Evolutionary conservation across 2,113 vertebrate species (phyloP), one percentile per base, ranked within the genome.

Genomic region (Ageneiosus marmoratus): DNA sequence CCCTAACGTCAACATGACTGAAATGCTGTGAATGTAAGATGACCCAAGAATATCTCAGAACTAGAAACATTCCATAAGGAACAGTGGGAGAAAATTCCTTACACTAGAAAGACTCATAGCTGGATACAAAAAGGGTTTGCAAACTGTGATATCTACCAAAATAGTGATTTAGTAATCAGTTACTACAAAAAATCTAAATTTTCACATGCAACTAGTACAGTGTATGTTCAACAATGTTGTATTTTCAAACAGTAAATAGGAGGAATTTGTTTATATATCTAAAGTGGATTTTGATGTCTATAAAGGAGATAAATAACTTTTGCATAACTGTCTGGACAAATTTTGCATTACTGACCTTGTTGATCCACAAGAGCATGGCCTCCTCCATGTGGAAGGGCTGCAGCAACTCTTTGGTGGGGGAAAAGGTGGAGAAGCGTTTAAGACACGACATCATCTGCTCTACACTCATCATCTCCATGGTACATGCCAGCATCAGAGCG

Each of bases 331-430:
- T 6, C 44, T 46, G n/a, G n/a, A n/a, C n/a, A n/a, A n/a, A n/a
- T n/a, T n/a, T n/a, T n/a, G n/a, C 6, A 0, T 0, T 50, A 58
- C 81, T 83, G 88, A 96, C 96, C 96, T 97, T 96, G 90, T 97
- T 97, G 83, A 97, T 94, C 96, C 96, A 97, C 92, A 97, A 96
- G 75, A 97, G 92, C 96, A 96, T 96, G 51, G 96, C 95, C 18
- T 97, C 96, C 88, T 96, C 96, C 1, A 96, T 88, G 89, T 96
- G 94, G 10, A 95, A 96, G 0, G 96, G 95, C 15, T 95, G 91
- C 67, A 96, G 95, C 11, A 97, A 91, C 63, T 97, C 96, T 79
- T 95, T 95, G 0, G 96, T 96, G 92, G 96, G 95, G 55, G 95
- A 95, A 89, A 96, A 96, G 0, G 95, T 95, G 10, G 96, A 96